A percentile compares a stretch with the other conserved stretches of the same genome.
Evolutionary conservation across 1,140 invertebrate genomes (phyloP).

Genomic region (Halesus radiatus): DNA sequence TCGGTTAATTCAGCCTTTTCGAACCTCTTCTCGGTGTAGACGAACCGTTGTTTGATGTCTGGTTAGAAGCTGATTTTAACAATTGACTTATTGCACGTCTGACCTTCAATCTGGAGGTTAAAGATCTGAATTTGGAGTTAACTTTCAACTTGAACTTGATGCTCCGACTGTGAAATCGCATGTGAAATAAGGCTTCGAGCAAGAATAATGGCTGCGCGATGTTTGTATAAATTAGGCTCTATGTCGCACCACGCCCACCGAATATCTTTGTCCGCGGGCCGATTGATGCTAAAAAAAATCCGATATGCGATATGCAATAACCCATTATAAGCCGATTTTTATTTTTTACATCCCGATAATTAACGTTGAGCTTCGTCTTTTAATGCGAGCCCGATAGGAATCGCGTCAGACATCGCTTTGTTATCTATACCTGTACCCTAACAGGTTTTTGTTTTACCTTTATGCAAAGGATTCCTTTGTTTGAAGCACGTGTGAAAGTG

Average conservation of each 20-base stretch:
- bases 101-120: constrained; percentile 40
- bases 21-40: neutral
- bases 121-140: neutral
- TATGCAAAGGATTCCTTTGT: too few relatives aligned
- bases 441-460: too few relatives aligned
- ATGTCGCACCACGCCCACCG: constrained; percentile 15
- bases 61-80: constrained; percentile 21
- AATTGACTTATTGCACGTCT: constrained; percentile 43
- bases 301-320: too few relatives aligned
- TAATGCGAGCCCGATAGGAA: neutral
- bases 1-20: neutral
- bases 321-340: neutral
- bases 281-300: neutral
- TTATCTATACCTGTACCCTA: neutral
- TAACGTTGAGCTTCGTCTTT: constrained; percentile 2
- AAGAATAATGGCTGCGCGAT: neutral
- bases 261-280: constrained; percentile 1
- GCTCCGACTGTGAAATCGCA: neutral
- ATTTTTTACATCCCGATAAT: neutral
- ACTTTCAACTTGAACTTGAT: constrained; percentile 5
- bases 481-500: too few relatives aligned
- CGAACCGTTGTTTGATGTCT: neutral
- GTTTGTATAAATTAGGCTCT: neutral
- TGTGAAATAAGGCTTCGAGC: neutral
- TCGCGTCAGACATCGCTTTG: neutral